Conservation (phyloP, 2,888 invertebrate genomes). For the Patella caerulea region DNA sequence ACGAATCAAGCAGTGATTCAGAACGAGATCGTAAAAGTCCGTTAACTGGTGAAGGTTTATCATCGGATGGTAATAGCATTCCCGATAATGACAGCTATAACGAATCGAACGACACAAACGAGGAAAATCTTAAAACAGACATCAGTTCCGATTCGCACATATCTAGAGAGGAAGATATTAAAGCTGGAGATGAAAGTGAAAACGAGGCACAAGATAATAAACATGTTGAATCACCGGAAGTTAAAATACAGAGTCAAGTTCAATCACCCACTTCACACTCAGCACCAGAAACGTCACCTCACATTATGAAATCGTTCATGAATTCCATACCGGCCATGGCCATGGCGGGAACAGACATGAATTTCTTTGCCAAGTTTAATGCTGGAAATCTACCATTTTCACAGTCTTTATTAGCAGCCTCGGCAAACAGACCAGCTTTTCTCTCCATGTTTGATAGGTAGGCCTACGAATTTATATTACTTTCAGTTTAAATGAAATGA, state of each 20-base stretch:
- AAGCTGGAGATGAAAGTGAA: constrained; percentile 7
- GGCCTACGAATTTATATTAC: constrained; percentile 20
- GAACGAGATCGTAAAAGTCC: constrained; percentile 6
- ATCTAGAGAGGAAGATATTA: neutral
- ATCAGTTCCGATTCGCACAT: neutral
- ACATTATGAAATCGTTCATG: constrained; percentile 26
- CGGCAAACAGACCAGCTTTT: constrained; percentile 53
- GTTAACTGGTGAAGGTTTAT: neutral
- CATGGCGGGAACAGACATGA: constrained; percentile 37
- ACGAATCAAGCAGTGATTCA: neutral
- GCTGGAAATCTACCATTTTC: constrained; percentile 49
- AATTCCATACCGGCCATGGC: constrained; percentile 31
- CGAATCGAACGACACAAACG: neutral
- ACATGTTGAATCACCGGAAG: constrained; percentile 28
- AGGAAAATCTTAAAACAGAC: neutral
- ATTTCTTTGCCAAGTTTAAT: constrained; percentile 37
- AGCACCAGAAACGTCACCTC: constrained; percentile 21
- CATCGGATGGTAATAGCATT: neutral
- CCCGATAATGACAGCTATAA: neutral
- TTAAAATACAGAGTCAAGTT: neutral
- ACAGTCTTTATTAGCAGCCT: constrained; percentile 58
- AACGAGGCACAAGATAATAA: neutral
- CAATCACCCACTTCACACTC: neutral
- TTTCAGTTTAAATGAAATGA: constrained; percentile 35
- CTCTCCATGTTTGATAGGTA: constrained; percentile 61